Conservation (phyloP, 1,140 invertebrate genomes). For the Hylyphantes graminicola region DNA sequence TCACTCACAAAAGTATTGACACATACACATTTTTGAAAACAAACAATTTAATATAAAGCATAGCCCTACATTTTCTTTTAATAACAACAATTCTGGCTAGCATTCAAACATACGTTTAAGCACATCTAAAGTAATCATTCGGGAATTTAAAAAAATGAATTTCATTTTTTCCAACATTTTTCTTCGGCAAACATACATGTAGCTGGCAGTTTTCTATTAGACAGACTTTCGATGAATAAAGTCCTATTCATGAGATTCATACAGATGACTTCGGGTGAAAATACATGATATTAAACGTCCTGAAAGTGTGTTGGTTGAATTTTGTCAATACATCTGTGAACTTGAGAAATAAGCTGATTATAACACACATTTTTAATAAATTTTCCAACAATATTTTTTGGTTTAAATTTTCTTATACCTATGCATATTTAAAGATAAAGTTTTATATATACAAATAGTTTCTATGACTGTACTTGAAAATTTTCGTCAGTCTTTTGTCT, state of each 20-base stretch:
- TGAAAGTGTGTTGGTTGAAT: too few relatives aligned
- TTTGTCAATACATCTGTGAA: too few relatives aligned
- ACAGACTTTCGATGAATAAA: conserved; percentile 18
- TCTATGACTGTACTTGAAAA: too few relatives aligned
- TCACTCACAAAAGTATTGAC: not conserved
- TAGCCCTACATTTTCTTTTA: conserved; percentile 58
- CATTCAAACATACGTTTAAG: conserved; percentile 49
- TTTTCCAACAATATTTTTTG: too few relatives aligned
- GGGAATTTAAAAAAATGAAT: conserved; percentile 34
- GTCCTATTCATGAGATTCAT: conserved; percentile 22
- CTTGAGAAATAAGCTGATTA: too few relatives aligned
- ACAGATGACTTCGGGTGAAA: conserved; percentile 23
- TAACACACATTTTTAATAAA: too few relatives aligned
- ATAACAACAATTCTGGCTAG: conserved; percentile 54
- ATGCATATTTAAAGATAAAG: too few relatives aligned
- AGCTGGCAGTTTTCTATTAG: conserved; percentile 47
- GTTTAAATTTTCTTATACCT: too few relatives aligned
- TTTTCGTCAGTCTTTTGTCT: too few relatives aligned
- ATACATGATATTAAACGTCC: not conserved
- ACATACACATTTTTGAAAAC: conserved; percentile 46
- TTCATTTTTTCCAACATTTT: conserved; percentile 28
- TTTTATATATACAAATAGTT: too few relatives aligned
- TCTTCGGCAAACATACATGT: conserved; percentile 33
- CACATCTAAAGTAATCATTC: conserved; percentile 43
- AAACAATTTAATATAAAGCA: conserved; percentile 60